Percentiles rank a stretch among this genome's conserved stretches.
Evolutionary conservation across 2,113 vertebrate species (phyloP).

Genomic region (Vidua macroura): DNA sequence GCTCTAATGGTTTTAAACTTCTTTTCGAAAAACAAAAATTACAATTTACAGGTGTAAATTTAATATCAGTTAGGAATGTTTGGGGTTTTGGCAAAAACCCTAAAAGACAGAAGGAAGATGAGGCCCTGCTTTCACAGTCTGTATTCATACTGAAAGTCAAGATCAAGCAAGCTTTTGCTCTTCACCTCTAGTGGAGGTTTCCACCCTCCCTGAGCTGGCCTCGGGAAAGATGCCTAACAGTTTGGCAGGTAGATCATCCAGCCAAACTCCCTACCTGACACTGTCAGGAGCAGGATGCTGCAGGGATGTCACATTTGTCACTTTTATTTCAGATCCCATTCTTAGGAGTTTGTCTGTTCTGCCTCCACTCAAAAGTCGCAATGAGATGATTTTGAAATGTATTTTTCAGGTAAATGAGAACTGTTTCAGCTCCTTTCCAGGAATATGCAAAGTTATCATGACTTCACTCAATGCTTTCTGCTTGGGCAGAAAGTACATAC

Average conservation of each 20-base stretch:
- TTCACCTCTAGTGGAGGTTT: neutral
- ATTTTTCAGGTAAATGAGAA: neutral
- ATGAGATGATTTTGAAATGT: neutral
- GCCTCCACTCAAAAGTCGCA: neutral
- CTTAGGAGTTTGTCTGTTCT: neutral
- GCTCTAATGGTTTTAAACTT: neutral
- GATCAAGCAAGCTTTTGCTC: neutral
- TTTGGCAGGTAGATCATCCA: neutral
- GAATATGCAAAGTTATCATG: neutral
- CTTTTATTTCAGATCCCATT: neutral
- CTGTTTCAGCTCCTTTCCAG: neutral
- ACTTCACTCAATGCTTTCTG: neutral
- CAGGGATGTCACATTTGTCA: neutral
- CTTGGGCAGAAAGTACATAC: neutral
- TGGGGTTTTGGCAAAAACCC: neutral
- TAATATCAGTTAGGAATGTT: neutral
- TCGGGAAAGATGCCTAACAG: neutral
- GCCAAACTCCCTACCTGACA: neutral
- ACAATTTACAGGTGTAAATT: neutral
- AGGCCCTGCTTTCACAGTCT: neutral
- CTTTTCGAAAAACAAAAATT: neutral
- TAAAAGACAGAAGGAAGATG: neutral
- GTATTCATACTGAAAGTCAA: neutral
- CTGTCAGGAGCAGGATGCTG: neutral
- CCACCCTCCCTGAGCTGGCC: neutral